These are phyloP conservation scores for Rhynchopsitta pachyrhyncha DNA, from an alignment of 2,113 vertebrate genomes.

Conservation along the genomic window DNA sequence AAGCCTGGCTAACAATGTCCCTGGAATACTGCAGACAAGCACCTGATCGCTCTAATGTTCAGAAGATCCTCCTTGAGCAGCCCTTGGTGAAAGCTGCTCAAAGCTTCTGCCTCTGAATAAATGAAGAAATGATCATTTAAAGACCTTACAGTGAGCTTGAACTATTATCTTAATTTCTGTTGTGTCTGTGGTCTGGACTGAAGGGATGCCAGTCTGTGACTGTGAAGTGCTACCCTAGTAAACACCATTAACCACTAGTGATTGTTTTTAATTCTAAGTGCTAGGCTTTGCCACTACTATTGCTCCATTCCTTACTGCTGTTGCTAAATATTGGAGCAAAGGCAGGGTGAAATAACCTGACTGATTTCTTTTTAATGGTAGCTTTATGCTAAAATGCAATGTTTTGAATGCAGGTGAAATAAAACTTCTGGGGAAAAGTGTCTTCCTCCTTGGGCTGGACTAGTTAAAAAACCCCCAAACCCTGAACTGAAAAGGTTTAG, in stretches of 20 bases:
- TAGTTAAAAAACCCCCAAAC: neutral
- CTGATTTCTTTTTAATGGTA: neutral
- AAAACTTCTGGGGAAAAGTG: neutral
- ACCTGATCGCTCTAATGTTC: neutral
- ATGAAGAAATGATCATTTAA: neutral
- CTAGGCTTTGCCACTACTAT: neutral
- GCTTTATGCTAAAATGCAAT: neutral
- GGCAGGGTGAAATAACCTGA: neutral
- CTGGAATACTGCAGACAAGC: neutral
- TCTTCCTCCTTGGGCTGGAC: neutral
- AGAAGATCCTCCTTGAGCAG: neutral
- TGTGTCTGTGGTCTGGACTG: neutral
- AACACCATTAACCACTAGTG: neutral
- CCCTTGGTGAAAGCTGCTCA: neutral
- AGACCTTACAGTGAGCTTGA: neutral
- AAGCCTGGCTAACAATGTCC: neutral
- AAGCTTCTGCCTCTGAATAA: neutral
- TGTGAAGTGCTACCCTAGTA: neutral
- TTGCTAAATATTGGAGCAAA: neutral
- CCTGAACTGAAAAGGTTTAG: neutral
- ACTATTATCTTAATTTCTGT: neutral
- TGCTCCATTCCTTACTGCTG: neutral
- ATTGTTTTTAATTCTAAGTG: neutral
- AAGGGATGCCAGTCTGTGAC: too few species aligned
- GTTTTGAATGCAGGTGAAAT: neutral